Base-by-base conservation (phyloP, 2,888 invertebrate species). In the Neuroscelio doddi region DNA sequence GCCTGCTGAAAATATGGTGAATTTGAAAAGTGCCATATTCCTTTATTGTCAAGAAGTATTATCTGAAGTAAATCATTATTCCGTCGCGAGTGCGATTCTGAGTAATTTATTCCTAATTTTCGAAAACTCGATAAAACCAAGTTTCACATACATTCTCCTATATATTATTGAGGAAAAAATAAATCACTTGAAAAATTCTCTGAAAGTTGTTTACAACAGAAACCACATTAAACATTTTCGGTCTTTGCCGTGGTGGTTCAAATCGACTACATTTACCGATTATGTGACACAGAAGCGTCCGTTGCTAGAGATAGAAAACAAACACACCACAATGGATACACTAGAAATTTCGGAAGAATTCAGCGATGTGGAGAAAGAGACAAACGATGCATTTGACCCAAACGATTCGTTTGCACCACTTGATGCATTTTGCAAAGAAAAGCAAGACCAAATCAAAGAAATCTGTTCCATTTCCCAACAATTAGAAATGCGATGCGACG, bases 201-300 rank as follows among this genome's bases (percentile, higher is more conserved):
- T 78, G 2, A 74, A 59, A 26, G 89, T 89, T 0, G 86, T 91
- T 44, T 91, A 91, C 75, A 86, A 89, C 59, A 86, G 84, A 71
- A 81, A 86, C 49, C 85, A 85, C 42, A 78, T 91, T 52, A 85
- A 86, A 61, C 83, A 87, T 44, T 90, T 88, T 76, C 81, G 86
- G 16, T 86, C 84, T 57, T 82, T 85, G 12, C 85, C 89, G 30
- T 91, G 91, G 91, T 87, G 90, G 83, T 90, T 89, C 76, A 75
- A 86, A 75, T 77, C 80, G 30, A 75, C 62, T 12, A 58, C 72
- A 9, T 71, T 83, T 24, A 53, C 66, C 4, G 70, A 73, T 55
- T 79, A 76, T 24, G 53, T 64, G 7, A 34, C 46, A 1, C 49
- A 49, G 26, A 41, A 15, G 4, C 10, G 12, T 32, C 14, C 12